Evolutionary conservation across 2,113 vertebrate species (phyloP), one percentile per base, ranked within the genome.

Genomic region (Meriones unguiculatus): DNA sequence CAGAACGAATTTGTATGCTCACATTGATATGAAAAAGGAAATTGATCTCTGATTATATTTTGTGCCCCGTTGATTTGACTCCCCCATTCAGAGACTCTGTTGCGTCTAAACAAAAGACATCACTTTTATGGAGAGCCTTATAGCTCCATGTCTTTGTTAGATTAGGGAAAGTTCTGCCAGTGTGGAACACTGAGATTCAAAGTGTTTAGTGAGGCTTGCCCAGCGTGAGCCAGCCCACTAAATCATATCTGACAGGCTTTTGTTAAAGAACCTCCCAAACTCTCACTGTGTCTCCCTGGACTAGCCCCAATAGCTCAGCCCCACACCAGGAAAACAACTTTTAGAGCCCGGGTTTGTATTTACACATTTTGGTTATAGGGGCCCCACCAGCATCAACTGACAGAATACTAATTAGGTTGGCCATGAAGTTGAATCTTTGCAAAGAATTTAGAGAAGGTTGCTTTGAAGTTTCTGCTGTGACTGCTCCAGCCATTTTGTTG

Each of bases 221-320:
- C 95, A 1, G 41, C 72, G 96, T 95, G 95, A 97, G 96, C 96
- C 77, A 93, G 93, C 97, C 97, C 98, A 70, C 75, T 98, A 97
- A 98, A 98, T 98, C 98, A 98, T 73, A 97, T 98, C 98, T 98
- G 98, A 98, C 98, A 98, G 94, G 89, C 97, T 96, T 98, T 98
- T 98, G 98, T 98, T 97, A 0, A 10, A 89, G 96, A 95, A 94
- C 93, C 97, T 98, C 90, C 59, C 92, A 90, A 88, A 62, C 95
- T 87, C 75, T 57, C 62, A 5, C 84, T 82, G 81, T 1, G 54
- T 54, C 20, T 35, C 22, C 17, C 73, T 25, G 59, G 7, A 35
- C 38, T 3, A 50, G 89, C 87, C 57, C 38, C 12, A 1, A 59
- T 3, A 7, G 20, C 41, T 24, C 41, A 20, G 3, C 52, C 76